A percentile compares a stretch with the other conserved stretches of the same genome.
phyloP scores from a whole-genome alignment of 2,888 invertebrate genomes.

The Drosophila neotestacea region DNA sequence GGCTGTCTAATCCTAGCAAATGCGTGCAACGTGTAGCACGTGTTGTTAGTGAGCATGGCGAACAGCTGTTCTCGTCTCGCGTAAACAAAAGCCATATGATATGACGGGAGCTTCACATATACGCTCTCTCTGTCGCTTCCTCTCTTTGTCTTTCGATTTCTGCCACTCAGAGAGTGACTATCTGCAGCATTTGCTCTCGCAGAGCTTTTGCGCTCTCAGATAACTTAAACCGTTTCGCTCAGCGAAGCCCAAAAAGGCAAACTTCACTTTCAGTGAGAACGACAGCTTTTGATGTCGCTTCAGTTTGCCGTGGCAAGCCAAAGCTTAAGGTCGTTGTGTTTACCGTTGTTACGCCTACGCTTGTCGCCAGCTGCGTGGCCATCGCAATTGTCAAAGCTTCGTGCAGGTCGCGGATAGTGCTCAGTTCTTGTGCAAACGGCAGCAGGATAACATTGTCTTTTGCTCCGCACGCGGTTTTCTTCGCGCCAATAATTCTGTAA shows the following conservation, averaged over 20 bases:
- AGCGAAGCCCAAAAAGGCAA: conserved; percentile 14
- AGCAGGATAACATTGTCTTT: conserved; percentile 35
- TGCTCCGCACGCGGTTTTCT: not conserved
- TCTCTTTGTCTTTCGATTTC: not conserved
- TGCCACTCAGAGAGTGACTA: not conserved
- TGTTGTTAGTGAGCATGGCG: conserved; percentile 29
- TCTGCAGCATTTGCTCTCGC: not conserved
- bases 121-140: not conserved
- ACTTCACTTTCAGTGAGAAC: conserved; percentile 60
- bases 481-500: conserved; percentile 31
- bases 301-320: conserved; percentile 69
- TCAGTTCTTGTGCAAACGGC: conserved; percentile 69
- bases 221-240: conserved; percentile 72
- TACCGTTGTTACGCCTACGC: conserved; percentile 22
- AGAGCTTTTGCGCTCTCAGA: conserved; percentile 60
- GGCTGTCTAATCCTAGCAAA: conserved; percentile 30
- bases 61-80: conserved; percentile 63
- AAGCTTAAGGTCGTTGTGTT: conserved; percentile 63
- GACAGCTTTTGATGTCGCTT: conserved; percentile 46
- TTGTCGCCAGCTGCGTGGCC: conserved; percentile 4
- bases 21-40: conserved; percentile 37
- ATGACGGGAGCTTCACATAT: too few species aligned
- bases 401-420: conserved; percentile 39
- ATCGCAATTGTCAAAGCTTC: conserved; percentile 37
- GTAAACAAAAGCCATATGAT: conserved; percentile 74